Conservation (phyloP, 2,113 vertebrate genomes). For the Alligator mississippiensis region DNA sequence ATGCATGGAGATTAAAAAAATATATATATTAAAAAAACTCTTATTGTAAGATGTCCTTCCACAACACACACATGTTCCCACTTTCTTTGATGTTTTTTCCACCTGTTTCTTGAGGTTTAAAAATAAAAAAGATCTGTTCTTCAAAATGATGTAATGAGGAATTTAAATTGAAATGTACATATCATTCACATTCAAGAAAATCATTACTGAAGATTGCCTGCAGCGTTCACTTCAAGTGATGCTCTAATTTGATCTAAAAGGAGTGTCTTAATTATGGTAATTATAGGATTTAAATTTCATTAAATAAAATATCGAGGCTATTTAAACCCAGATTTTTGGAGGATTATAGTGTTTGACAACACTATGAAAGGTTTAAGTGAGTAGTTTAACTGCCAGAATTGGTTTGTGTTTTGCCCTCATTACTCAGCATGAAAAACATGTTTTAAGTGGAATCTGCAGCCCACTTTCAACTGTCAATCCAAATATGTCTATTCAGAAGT, state of each 20-base stretch:
- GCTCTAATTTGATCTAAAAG: conserved; percentile 66
- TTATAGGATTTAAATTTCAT: conserved; percentile 69
- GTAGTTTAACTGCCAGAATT: conserved; percentile 76
- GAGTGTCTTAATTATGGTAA: conserved; percentile 70
- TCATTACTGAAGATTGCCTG: conserved; percentile 51
- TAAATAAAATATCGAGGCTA: conserved; percentile 64
- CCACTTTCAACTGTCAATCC: conserved; percentile 75
- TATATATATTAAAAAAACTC: neutral
- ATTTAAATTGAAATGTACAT: conserved; percentile 37
- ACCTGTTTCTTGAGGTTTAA: too few relatives aligned
- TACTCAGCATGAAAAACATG: conserved; percentile 72
- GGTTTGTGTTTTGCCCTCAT: conserved; percentile 75
- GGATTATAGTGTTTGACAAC: conserved; percentile 76
- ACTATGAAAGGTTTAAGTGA: conserved; percentile 76
- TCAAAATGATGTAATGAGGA: conserved; percentile 8
- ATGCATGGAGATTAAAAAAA: neutral
- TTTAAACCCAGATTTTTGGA: conserved; percentile 66
- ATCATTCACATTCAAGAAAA: conserved; percentile 46
- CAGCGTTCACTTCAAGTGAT: conserved; percentile 33
- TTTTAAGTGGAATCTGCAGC: conserved; percentile 74
- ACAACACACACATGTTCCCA: neutral
- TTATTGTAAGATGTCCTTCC: neutral
- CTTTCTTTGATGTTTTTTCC: neutral
- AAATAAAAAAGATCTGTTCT: neutral
- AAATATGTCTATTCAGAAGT: conserved; percentile 68